phyloP scores from a whole-genome alignment of 2,113 vertebrate species.

The Cyanistes caeruleus region DNA sequence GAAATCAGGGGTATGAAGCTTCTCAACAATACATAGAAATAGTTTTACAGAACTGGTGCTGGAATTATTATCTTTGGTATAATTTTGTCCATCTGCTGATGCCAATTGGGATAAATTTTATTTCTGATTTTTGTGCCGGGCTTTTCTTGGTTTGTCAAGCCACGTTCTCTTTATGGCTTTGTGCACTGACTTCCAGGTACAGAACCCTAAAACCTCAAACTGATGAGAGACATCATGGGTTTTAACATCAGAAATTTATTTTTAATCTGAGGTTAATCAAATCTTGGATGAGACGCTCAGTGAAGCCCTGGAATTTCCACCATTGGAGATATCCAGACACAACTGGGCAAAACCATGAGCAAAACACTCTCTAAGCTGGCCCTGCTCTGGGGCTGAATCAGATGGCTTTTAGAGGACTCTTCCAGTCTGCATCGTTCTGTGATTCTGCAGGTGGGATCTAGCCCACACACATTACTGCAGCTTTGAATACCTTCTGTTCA shows the following conservation, averaged over 20 bases:
- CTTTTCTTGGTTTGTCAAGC: neutral
- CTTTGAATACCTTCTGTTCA: neutral
- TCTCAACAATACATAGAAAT: neutral
- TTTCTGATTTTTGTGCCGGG: neutral
- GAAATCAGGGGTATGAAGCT: neutral
- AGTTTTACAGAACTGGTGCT: neutral
- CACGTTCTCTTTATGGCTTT: neutral
- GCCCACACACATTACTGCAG: too few relatives aligned
- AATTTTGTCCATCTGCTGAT: neutral
- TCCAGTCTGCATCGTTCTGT: neutral
- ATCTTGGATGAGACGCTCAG: neutral
- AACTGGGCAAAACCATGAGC: neutral
- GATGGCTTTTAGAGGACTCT: neutral
- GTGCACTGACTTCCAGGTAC: accelerated
- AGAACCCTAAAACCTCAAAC: neutral
- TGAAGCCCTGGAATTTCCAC: neutral
- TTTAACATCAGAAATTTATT: neutral
- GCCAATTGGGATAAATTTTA: neutral
- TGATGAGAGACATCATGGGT: accelerated
- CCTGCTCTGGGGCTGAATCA: neutral
- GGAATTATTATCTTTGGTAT: neutral
- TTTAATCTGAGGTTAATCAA: neutral
- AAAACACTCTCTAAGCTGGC: neutral
- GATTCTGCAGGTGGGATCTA: neutral
- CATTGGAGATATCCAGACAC: neutral